Evolutionary conservation across 53 echinoderm and acorn worm genomes (phyloP).

Genomic region (Arbacia lixula): DNA sequence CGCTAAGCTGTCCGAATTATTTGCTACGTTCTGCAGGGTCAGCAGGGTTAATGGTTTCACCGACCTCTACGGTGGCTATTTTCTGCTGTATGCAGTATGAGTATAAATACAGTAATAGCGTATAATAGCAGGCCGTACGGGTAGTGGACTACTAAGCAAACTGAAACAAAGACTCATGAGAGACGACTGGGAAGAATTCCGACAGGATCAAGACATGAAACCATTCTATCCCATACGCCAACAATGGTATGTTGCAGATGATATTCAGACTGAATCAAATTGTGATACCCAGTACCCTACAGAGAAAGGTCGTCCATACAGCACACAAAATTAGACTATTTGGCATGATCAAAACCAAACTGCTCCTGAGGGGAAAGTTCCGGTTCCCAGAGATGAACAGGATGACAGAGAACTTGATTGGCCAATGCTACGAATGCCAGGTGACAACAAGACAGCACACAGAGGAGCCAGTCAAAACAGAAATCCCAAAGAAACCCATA

Average conservation of each 20-base stretch:
- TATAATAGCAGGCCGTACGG: too few species aligned
- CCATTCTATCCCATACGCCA: constrained; percentile 52
- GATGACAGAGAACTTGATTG: constrained; percentile 15
- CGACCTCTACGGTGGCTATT: too few species aligned
- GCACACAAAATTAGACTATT: constrained; percentile 52
- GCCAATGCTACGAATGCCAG: constrained; percentile 59
- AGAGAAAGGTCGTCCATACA: constrained; percentile 46
- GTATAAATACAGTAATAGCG: too few species aligned
- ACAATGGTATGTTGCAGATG: constrained; percentile 52
- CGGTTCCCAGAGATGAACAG: constrained; percentile 57
- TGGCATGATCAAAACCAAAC: constrained; percentile 38
- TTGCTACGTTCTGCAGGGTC: too few species aligned
- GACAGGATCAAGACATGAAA: constrained; percentile 46
- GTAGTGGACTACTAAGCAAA: too few species aligned
- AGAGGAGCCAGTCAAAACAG: constrained; percentile 53
- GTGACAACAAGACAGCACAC: constrained; percentile 55
- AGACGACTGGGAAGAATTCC: constrained; percentile 54
- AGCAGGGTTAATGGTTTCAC: too few species aligned
- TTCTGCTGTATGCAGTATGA: too few species aligned
- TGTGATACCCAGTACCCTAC: constrained; percentile 36
- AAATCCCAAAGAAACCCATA: too few species aligned
- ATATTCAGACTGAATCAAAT: constrained; percentile 42
- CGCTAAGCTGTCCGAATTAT: too few species aligned
- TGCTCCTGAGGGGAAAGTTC: constrained; percentile 46
- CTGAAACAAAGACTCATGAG: constrained; percentile 24